Evolutionary conservation across 2,888 invertebrate genomes (phyloP).

Genomic region (Griposia aprilina): DNA sequence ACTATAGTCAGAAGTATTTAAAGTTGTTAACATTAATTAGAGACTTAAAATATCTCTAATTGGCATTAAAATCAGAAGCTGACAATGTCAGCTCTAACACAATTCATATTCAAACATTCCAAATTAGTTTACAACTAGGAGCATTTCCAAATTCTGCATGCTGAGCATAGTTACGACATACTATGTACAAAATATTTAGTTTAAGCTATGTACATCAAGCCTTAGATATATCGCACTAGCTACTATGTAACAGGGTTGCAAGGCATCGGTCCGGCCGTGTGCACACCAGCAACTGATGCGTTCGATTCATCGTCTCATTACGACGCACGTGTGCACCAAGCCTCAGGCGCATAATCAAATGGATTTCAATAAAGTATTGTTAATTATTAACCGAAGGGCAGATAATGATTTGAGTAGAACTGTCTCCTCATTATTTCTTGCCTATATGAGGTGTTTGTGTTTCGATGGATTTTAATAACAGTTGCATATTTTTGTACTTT

Average conservation of each 20-base stretch:
- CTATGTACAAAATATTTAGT: slow-evolving; percentile 32
- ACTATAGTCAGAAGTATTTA: not conserved
- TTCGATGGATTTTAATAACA: not conserved
- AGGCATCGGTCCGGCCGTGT: slow-evolving; percentile 37
- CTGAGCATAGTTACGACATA: slow-evolving; percentile 23
- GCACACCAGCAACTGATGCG: slow-evolving; percentile 44
- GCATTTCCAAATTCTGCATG: slow-evolving; percentile 8
- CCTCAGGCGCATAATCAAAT: slow-evolving; percentile 64
- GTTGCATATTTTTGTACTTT: not conserved
- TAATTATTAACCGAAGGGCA: slow-evolving; percentile 63
- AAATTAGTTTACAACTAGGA: slow-evolving; percentile 38
- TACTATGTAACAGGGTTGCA: slow-evolving; percentile 4
- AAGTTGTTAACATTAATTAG: not conserved
- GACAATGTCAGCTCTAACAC: not conserved
- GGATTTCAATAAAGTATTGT: slow-evolving; percentile 67
- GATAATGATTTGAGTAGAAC: slow-evolving; percentile 54
- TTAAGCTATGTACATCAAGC: slow-evolving; percentile 24
- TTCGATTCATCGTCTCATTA: slow-evolving; percentile 62
- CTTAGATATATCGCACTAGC: slow-evolving; percentile 12
- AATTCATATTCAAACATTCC: slow-evolving; percentile 10
- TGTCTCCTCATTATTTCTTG: slow-evolving; percentile 50
- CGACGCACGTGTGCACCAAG: slow-evolving; percentile 49
- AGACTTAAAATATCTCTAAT: not conserved
- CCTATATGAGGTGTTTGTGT: slow-evolving; percentile 16
- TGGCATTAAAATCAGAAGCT: not conserved